A percentile compares a stretch with the other conserved stretches of the same genome.
These are phyloP conservation scores for Ophiodon elongatus DNA, from an alignment of 2,113 vertebrate species.

Conservation along the genomic window DNA sequence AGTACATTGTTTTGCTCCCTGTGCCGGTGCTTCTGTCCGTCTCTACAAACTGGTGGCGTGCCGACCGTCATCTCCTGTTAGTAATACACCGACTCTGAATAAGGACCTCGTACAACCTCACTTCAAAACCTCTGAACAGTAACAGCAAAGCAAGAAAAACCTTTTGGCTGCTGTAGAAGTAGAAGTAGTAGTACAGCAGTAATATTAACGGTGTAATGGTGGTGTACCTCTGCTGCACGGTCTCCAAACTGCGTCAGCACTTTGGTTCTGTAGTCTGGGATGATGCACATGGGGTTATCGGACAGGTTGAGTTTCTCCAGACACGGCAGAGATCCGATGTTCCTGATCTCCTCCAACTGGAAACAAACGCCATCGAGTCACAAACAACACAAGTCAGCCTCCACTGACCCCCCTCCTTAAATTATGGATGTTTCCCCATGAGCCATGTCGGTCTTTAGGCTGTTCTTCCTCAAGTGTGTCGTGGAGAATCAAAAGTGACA, in stretches of 20 bases:
- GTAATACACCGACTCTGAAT: neutral
- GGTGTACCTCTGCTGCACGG: constrained; percentile 94
- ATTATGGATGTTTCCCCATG: neutral
- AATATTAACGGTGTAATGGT: neutral
- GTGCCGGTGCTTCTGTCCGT: neutral
- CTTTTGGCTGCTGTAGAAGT: neutral
- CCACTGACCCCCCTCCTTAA: neutral
- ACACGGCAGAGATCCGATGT: constrained; percentile 91
- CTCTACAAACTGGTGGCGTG: neutral
- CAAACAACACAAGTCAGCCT: neutral
- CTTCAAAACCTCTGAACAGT: neutral
- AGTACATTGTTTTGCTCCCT: neutral
- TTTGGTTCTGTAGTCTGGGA: constrained; percentile 97
- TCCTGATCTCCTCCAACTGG: constrained; percentile 93
- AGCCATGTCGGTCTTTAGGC: neutral
- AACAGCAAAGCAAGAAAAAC: neutral
- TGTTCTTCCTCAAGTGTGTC: neutral
- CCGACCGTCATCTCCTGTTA: too few species aligned
- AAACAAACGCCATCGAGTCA: constrained; percentile 32
- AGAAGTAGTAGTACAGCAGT: neutral
- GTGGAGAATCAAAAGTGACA: neutral
- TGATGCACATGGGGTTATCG: constrained; percentile 93
- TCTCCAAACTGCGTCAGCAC: constrained; percentile 97
- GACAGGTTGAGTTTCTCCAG: constrained; percentile 90
- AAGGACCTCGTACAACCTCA: neutral